phyloP scores from a whole-genome alignment of 37 sponge, comb jelly and placozoan genomes.

The Hormiphora californensis region DNA sequence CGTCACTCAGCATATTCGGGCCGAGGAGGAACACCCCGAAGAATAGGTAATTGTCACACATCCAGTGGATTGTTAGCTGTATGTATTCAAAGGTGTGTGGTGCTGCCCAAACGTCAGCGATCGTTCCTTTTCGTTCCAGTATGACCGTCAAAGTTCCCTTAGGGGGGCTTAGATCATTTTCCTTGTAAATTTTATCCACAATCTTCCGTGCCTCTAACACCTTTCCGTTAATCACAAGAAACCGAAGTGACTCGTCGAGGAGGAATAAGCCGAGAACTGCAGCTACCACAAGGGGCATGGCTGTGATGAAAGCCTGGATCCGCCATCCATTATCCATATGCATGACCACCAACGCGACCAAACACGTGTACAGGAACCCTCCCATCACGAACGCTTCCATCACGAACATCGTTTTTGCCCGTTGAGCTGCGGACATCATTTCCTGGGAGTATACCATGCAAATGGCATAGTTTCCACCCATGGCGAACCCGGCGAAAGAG shows the following conservation, averaged over 20 bases:
- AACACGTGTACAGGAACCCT: slow-evolving; percentile 3
- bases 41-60: slow-evolving; percentile 26
- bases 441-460: slow-evolving; percentile 37
- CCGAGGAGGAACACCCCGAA: not conserved
- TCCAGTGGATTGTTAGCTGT: slow-evolving; percentile 43
- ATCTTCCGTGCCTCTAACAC: not conserved
- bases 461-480: slow-evolving; percentile 12
- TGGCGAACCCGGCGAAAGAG: not conserved
- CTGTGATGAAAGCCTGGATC: slow-evolving; percentile 10
- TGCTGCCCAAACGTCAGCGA: not conserved
- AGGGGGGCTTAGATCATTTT: not conserved
- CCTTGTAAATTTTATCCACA: not conserved
- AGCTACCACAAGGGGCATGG: not conserved
- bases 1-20: not conserved
- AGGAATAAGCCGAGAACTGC: not conserved
- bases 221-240: slow-evolving; percentile 3
- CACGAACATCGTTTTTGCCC: not conserved
- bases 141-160: not conserved
- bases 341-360: slow-evolving; percentile 19
- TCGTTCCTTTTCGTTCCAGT: not conserved
- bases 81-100: slow-evolving; percentile 7
- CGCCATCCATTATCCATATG: slow-evolving; percentile 14
- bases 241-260: slow-evolving; percentile 44
- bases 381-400: slow-evolving; percentile 5
- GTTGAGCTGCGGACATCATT: not conserved